phyloP scores from a whole-genome alignment of 2,888 invertebrate species.

The Alviniconcha strummeri region DNA sequence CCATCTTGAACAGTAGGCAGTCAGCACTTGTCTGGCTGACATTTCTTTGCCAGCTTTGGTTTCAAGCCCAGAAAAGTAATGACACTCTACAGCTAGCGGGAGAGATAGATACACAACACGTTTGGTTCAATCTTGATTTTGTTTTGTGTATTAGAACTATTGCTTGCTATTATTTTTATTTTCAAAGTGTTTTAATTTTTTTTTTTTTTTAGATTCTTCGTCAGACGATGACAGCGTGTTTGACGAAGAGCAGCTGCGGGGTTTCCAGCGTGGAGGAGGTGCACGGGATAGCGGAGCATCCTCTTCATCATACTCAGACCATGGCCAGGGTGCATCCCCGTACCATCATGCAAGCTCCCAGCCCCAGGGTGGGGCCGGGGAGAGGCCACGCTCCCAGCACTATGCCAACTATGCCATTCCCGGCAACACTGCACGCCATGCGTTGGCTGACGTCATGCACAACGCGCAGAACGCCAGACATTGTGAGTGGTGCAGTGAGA shows the following conservation, averaged over 20 bases:
- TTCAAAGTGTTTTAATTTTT: not conserved
- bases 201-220: constrained; percentile 45
- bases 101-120: no score
- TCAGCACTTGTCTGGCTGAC: no score
- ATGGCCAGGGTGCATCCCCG: constrained; percentile 47
- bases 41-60: no score
- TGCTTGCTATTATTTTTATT: not conserved
- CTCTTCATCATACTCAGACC: constrained; percentile 60
- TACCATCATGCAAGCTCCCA: constrained; percentile 46
- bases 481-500: constrained; percentile 49
- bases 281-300: constrained; percentile 65
- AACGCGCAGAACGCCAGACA: constrained; percentile 71
- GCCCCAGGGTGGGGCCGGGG: constrained; percentile 45
- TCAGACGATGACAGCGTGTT: constrained; percentile 71
- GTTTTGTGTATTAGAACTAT: not conserved
- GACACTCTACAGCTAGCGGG: no score
- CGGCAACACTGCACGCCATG: constrained; percentile 78
- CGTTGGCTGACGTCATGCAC: constrained; percentile 82
- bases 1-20: no score
- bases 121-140: no score
- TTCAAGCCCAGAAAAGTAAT: no score
- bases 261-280: constrained; percentile 60
- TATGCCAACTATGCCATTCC: constrained; percentile 68
- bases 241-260: constrained; percentile 66
- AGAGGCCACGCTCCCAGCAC: constrained; percentile 62